Percentiles rank a stretch among this genome's conserved stretches.
Evolutionary conservation across 2,888 invertebrate genomes (phyloP).

Genomic region (Lordiphosa andalusiaca): DNA sequence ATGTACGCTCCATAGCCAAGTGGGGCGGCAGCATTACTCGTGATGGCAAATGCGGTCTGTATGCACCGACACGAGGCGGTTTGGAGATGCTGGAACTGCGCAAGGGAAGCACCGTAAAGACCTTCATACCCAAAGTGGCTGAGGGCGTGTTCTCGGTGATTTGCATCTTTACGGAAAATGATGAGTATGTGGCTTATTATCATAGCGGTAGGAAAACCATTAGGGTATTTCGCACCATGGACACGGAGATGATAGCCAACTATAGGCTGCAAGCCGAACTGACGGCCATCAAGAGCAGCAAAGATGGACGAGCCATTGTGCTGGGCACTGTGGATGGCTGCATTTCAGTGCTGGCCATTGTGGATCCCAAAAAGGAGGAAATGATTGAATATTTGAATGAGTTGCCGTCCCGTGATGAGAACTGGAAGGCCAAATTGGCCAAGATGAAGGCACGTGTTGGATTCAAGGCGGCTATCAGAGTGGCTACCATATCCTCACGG

Average conservation of each 20-base stretch:
- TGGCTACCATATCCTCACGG: conserved; percentile 82
- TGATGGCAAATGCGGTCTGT: conserved; percentile 94
- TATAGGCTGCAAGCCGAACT: conserved; percentile 94
- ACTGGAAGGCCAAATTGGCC: conserved; percentile 86
- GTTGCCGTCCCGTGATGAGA: conserved; percentile 86
- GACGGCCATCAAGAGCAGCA: conserved; percentile 89
- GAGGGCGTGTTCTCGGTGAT: conserved; percentile 98
- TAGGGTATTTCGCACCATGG: conserved; percentile 93
- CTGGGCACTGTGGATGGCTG: conserved; percentile 96
- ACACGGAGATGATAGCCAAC: conserved; percentile 95
- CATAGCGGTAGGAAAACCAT: conserved; percentile 96
- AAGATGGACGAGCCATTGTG: conserved; percentile 90
- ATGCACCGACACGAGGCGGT: conserved; percentile 95
- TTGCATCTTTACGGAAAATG: conserved; percentile 95
- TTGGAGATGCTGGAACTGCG: conserved; percentile 95
- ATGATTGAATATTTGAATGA: conserved; percentile 84
- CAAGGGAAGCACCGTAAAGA: conserved; percentile 92
- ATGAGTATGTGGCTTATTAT: conserved; percentile 97
- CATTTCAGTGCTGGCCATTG: conserved; percentile 92
- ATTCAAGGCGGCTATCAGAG: conserved; percentile 85
- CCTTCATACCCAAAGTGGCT: conserved; percentile 95
- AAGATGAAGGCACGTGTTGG: conserved; percentile 84
- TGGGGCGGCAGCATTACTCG: conserved; percentile 95
- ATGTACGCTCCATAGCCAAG: conserved; percentile 91
- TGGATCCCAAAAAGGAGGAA: conserved; percentile 85